Conservation (phyloP, 2,113 vertebrate species). For the Tragelaphus imberbis region DNA sequence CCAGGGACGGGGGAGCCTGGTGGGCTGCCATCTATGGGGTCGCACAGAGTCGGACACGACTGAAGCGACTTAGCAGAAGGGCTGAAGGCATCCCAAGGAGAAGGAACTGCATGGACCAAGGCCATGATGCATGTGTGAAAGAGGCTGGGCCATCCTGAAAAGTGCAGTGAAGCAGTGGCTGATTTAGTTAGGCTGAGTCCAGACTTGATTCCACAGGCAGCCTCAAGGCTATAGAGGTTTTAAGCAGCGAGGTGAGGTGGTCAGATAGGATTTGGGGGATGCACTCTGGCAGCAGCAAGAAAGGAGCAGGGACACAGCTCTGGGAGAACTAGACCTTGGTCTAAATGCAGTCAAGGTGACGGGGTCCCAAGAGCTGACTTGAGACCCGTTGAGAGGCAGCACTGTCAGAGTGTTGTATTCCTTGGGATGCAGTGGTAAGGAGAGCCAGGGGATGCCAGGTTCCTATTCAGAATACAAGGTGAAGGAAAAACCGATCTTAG, state of each 20-base stretch:
- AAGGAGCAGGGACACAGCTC: neutral
- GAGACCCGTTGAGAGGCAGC: neutral
- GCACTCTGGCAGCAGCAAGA: neutral
- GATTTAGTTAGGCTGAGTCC: neutral
- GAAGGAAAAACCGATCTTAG: neutral
- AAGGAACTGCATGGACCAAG: neutral
- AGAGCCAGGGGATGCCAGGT: neutral
- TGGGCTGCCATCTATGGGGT: no score
- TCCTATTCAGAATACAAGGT: neutral
- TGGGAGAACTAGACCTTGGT: neutral
- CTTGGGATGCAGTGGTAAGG: neutral
- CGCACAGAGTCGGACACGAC: no score
- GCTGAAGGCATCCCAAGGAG: neutral
- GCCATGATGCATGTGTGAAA: neutral
- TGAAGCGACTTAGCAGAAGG: neutral
- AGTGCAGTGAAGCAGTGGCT: neutral
- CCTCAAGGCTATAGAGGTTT: neutral
- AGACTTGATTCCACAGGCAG: neutral
- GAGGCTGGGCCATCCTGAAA: neutral
- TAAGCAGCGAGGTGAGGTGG: neutral
- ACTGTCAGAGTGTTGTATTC: fast-evolving
- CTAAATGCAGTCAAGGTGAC: neutral
- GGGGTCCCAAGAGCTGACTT: neutral
- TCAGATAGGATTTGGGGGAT: neutral
- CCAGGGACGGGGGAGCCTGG: no score